Conservation (phyloP, 1,140 invertebrate genomes). For the Amphibalanus amphitrite region DNA sequence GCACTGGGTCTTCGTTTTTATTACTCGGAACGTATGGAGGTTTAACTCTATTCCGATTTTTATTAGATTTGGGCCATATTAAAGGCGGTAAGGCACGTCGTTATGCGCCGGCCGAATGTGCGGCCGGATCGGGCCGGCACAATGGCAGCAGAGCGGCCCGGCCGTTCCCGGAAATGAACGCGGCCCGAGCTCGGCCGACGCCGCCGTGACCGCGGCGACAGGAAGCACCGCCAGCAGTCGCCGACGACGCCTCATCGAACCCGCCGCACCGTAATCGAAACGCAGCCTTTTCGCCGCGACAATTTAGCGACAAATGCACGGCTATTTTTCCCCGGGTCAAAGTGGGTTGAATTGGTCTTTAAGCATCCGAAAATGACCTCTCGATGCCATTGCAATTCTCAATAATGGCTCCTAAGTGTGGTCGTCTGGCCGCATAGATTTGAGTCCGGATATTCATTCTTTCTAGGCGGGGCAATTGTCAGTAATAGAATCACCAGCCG, state of each 20-base stretch:
- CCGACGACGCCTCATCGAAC: not conserved
- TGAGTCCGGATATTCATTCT: not conserved
- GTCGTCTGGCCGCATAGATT: not conserved
- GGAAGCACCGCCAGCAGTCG: not conserved
- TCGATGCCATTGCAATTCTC: not conserved
- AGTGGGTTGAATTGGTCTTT: not conserved
- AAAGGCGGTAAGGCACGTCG: not conserved
- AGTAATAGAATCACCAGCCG: not conserved
- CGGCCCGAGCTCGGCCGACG: no score
- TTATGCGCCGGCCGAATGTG: not conserved
- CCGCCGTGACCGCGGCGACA: not conserved
- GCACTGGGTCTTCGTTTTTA: not conserved
- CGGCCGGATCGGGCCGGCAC: not conserved
- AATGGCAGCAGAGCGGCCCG: not conserved
- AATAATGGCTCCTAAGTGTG: not conserved
- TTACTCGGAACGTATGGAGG: not conserved
- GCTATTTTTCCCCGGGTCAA: not conserved
- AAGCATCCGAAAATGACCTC: no score
- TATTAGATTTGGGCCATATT: not conserved
- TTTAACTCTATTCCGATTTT: slow-evolving; percentile 2
- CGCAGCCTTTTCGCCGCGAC: not conserved
- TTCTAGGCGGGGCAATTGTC: not conserved
- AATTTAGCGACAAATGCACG: not conserved
- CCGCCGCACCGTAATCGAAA: not conserved
- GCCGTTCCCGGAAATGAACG: not conserved